Evolutionary conservation across 2,113 vertebrate genomes (phyloP).

Genomic region (Stegastes partitus): DNA sequence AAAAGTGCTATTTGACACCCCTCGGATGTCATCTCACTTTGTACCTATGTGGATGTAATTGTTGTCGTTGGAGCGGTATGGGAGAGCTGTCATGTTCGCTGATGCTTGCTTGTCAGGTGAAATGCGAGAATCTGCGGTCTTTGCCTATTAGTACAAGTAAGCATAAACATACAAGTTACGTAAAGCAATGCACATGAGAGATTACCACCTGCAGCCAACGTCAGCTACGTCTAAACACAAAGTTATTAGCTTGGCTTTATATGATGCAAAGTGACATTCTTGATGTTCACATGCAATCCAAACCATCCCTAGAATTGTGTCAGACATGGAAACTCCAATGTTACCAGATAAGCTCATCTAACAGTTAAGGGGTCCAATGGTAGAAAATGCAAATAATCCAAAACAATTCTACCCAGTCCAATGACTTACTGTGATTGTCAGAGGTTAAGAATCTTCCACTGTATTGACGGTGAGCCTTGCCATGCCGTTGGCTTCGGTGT

Average conservation of each 20-base stretch:
- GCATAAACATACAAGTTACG: neutral
- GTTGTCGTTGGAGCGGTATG: constrained; percentile 70
- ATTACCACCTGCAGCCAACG: too few species aligned
- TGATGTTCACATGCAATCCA: too few species aligned
- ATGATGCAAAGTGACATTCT: too few species aligned
- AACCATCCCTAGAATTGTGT: too few species aligned
- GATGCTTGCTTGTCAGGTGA: constrained; percentile 62
- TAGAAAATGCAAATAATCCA: too few species aligned
- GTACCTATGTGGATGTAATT: constrained; percentile 84
- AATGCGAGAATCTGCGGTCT: constrained; percentile 46
- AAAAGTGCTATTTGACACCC: neutral
- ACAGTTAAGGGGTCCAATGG: too few species aligned
- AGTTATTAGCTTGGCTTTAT: too few species aligned
- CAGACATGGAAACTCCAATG: too few species aligned
- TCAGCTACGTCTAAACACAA: too few species aligned
- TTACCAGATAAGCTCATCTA: too few species aligned
- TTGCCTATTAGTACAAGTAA: constrained; percentile 69
- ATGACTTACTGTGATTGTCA: constrained; percentile 73
- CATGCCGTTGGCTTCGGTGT: constrained; percentile 70
- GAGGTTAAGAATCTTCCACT: fast-evolving
- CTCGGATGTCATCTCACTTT: neutral
- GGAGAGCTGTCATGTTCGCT: constrained; percentile 67
- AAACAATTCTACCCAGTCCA: too few species aligned
- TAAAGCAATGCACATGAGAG: too few species aligned
- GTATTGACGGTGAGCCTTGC: constrained; percentile 82